Evolutionary conservation across 1,140 invertebrate species (phyloP), one percentile per base, ranked within the genome.

Genomic region (Drosophila miranda): DNA sequence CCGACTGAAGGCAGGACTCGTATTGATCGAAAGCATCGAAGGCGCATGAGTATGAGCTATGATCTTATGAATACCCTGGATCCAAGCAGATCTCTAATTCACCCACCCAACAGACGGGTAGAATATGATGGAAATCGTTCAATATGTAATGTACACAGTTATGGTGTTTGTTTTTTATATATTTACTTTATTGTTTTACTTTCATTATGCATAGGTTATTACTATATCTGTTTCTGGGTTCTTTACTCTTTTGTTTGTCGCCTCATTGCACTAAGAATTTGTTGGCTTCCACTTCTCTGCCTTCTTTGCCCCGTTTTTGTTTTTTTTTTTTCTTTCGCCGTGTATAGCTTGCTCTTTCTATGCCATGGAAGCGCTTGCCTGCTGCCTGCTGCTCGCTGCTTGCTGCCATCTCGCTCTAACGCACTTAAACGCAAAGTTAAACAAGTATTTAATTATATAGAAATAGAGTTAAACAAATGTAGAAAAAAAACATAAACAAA

Each of bases 191-290:
- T 70, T 70, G 67, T 70, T 68, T 70, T 58, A 70, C 38, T 69
- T 70, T 21, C 51, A 70, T 70, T 69, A 69, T 46, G 67, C 48
- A 70, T 70, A 70, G 57, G 68, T 45, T 69, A 51, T 68, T 69
- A 56, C 19, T 45, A 49, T 28, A 68, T 70, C 16, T 45, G 44
- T 57, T 69, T 49, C 38, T 57, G 23, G n/a, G 14, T 38, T 43
- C 21, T 23, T 55, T 19, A 57, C 23, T 48, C 57, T 28, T 66
- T 57, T 57, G 11, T 70, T 63, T 75, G 61, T 67, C 72, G 68
- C 74, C 69, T 77, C 79, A 82, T 81, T 81, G 78, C 78, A 81
- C 73, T 77, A 80, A 54, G 55, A 55, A 72, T 74, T 44, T 38
- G 41, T 79, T 75, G 55, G 49, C 62, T 30, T 66, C 42, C 41